Conservation (phyloP, 2,113 vertebrate species). For the Strix uralensis region DNA sequence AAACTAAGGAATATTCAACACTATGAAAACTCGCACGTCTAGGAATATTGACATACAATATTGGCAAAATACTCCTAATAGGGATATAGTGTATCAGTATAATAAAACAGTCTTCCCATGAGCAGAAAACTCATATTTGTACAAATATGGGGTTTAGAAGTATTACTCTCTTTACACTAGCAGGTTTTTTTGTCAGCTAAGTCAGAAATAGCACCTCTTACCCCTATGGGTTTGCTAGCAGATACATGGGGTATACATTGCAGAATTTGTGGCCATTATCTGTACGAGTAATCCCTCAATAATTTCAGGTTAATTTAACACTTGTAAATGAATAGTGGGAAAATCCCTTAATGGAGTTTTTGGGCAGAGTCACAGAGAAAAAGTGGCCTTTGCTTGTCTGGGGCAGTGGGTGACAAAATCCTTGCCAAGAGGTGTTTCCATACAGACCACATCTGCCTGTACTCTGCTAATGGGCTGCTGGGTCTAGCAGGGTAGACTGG, state of each 20-base stretch:
- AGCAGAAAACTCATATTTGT: background rate
- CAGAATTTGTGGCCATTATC: background rate
- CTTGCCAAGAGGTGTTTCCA: accelerated
- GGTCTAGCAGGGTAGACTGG: background rate
- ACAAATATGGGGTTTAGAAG: background rate
- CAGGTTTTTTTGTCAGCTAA: background rate
- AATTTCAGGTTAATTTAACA: background rate
- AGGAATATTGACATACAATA: slow-evolving; percentile 14
- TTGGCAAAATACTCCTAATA: slow-evolving; percentile 23
- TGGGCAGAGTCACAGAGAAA: background rate
- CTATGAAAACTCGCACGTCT: background rate
- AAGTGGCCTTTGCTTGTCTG: background rate
- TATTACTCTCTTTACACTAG: background rate
- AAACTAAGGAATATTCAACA: background rate
- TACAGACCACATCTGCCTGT: accelerated
- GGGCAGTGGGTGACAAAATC: background rate
- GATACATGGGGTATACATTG: accelerated
- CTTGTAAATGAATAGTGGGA: background rate
- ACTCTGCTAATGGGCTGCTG: background rate
- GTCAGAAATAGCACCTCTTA: background rate
- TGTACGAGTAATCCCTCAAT: background rate
- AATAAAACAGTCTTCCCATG: background rate
- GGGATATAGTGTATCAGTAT: background rate
- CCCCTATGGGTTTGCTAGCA: background rate
- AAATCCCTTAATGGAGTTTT: background rate